Evolutionary conservation across 2,888 invertebrate species (phyloP).

Genomic region (Fragum fragum): DNA sequence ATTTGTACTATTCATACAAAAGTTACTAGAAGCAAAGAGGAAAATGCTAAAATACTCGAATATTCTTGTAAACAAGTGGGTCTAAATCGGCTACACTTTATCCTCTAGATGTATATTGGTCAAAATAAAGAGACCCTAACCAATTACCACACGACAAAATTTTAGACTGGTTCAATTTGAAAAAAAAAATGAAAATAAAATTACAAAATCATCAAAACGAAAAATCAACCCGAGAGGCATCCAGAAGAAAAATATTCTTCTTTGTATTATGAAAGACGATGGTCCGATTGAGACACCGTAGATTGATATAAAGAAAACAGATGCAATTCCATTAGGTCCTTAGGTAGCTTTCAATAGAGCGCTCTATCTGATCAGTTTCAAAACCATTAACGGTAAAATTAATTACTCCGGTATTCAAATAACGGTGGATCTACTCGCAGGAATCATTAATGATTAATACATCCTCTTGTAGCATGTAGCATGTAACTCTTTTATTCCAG

Average conservation of each 20-base stretch:
- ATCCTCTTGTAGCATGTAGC: not conserved
- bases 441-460: conserved; percentile 68
- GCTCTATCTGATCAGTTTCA: conserved; percentile 63
- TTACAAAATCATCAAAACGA: not conserved
- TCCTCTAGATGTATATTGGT: no score
- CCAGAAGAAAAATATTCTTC: no score
- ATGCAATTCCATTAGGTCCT: conserved; percentile 67
- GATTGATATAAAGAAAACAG: conserved; percentile 51
- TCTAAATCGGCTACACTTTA: no score
- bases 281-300: conserved; percentile 1
- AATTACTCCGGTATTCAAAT: conserved; percentile 72
- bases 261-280: no score
- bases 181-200: no score
- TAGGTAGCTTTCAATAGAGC: conserved; percentile 36
- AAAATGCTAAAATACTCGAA: no score
- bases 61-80: no score
- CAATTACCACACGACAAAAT: no score
- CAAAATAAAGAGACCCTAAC: no score
- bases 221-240: not conserved
- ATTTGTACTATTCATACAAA: no score
- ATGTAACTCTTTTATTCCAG: not conserved
- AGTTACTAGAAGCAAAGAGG: no score
- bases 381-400: conserved; percentile 72
- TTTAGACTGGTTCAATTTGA: no score
- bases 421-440: conserved; percentile 55